Evolutionary conservation across 2,888 invertebrate species (phyloP).

Genomic region (Calameuta filiformis): DNA sequence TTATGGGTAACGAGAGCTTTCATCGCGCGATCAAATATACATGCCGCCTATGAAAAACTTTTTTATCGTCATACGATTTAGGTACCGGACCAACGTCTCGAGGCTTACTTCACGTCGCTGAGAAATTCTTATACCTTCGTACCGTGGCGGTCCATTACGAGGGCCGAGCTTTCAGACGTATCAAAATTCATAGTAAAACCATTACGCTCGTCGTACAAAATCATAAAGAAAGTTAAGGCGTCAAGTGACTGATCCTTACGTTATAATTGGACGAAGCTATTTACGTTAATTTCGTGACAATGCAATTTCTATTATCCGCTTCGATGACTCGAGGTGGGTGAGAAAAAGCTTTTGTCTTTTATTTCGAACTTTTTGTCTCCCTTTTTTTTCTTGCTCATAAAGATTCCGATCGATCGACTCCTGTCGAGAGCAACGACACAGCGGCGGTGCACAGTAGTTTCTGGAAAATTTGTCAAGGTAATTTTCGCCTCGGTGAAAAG

Average conservation of each 20-base stretch:
- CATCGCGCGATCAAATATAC: background rate
- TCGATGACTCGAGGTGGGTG: background rate
- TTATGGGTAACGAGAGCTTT: background rate
- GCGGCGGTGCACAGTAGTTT: background rate
- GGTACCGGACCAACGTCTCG: background rate
- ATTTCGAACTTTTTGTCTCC: background rate
- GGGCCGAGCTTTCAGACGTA: background rate
- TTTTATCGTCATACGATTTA: background rate
- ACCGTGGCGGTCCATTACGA: background rate
- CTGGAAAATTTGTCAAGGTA: background rate
- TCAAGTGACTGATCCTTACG: background rate
- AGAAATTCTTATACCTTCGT: background rate
- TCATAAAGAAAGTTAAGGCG: background rate
- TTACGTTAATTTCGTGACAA: background rate
- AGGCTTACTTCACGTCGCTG: background rate
- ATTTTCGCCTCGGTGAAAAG: background rate
- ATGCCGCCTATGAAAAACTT: background rate
- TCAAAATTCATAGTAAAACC: background rate
- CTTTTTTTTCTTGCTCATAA: background rate
- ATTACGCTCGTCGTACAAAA: background rate
- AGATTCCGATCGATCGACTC: background rate
- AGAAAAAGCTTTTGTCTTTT: background rate
- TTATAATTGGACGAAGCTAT: background rate
- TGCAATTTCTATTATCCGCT: background rate
- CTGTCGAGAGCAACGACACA: background rate